Evolutionary conservation across 1,140 invertebrate genomes (phyloP).

Genomic region (Lamellibrachia luymesi): DNA sequence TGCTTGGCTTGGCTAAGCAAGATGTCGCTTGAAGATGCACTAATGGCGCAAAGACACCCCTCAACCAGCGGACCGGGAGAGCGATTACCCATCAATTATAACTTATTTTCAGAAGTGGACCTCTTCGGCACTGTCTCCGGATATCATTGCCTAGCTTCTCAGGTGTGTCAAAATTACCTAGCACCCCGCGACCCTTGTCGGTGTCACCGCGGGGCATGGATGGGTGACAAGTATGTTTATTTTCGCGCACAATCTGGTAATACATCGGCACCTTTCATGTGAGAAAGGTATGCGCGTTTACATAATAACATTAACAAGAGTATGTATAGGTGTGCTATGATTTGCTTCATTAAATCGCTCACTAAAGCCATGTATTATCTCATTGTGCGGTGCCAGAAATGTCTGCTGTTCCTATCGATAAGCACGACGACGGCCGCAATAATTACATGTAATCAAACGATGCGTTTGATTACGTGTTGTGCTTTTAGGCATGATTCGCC

Average conservation of each 20-base stretch:
- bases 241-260: background rate
- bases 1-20: background rate
- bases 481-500: background rate
- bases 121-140: background rate
- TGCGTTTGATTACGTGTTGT: background rate
- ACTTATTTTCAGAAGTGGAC: background rate
- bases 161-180: background rate
- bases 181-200: background rate
- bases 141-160: background rate
- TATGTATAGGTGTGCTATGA: background rate
- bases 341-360: background rate
- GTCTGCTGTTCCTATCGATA: background rate
- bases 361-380: background rate
- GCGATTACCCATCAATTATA: background rate
- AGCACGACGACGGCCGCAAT: background rate
- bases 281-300: background rate
- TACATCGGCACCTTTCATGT: background rate
- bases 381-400: background rate
- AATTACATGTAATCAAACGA: background rate
- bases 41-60: background rate
- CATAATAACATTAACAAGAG: background rate
- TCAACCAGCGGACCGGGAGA: background rate
- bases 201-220: background rate
- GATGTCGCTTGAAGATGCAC: background rate
- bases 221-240: background rate